A percentile compares a stretch with the other conserved stretches of the same genome.
Evolutionary conservation across 2,888 invertebrate species (phyloP).

Genomic region (Pandemis heparana): DNA sequence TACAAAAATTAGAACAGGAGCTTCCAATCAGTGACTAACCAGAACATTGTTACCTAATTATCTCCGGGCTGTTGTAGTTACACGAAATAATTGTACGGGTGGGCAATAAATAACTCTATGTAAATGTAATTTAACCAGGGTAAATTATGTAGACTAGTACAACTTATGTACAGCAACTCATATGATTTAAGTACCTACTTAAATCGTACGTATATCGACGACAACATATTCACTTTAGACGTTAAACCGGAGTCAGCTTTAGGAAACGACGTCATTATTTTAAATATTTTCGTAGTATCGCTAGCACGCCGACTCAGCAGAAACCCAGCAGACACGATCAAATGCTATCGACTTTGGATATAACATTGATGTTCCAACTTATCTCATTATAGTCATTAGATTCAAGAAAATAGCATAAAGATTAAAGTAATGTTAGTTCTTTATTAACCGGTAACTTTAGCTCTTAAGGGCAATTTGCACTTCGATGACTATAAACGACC

Average conservation of each 20-base stretch:
- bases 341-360: conserved; percentile 8
- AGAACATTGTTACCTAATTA: conserved; percentile 23
- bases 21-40: conserved; percentile 22
- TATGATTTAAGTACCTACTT: no score
- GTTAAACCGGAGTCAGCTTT: conserved; percentile 4
- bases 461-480: conserved; percentile 61
- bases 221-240: neutral
- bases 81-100: conserved; percentile 29
- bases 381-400: conserved; percentile 22
- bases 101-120: conserved; percentile 24
- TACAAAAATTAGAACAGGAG: conserved; percentile 17
- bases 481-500: conserved; percentile 57
- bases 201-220: neutral
- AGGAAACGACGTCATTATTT: conserved; percentile 3
- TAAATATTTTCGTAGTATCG: neutral
- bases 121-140: conserved; percentile 10
- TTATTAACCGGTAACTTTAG: conserved; percentile 42
- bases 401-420: conserved; percentile 16
- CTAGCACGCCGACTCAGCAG: conserved; percentile 1
- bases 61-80: conserved; percentile 6
- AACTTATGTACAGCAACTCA: conserved; percentile 5
- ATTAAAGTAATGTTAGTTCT: conserved; percentile 39
- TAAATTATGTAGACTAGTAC: conserved; percentile 8
- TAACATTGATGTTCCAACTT: conserved; percentile 45
- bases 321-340: neutral